Conservation (phyloP, 2,797 vertebrate genomes). For the Acrossocheilus wenchowensis region DNA sequence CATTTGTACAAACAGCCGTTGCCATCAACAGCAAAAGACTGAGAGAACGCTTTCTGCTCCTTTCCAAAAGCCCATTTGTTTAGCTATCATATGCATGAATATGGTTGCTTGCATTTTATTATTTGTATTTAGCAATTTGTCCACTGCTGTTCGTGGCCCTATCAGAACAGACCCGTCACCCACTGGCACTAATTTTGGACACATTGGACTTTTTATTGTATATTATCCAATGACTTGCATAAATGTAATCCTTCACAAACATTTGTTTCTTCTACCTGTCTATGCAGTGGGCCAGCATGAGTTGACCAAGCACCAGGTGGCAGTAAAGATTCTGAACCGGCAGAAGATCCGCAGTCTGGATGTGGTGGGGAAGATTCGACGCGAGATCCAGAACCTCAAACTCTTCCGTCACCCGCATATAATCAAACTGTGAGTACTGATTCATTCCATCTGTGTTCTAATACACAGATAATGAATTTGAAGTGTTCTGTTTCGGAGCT, state of each 20-base stretch:
- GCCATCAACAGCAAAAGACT: not conserved
- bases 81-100: not conserved
- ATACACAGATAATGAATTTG: not conserved
- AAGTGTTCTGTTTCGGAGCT: not conserved
- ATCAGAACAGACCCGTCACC: not conserved
- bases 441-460: not conserved
- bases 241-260: not conserved
- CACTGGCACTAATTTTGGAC: not conserved
- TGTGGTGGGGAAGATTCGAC: slow-evolving; percentile 96
- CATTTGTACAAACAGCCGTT: not conserved
- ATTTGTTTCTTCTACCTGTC: slow-evolving; percentile 35
- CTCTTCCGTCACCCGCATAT: slow-evolving; percentile 99
- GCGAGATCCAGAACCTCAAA: slow-evolving; percentile 99
- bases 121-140: not conserved
- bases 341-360: slow-evolving; percentile 99
- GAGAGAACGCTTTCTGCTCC: not conserved
- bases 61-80: not conserved
- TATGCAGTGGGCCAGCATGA: slow-evolving; percentile 94
- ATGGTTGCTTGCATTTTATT: not conserved
- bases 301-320: slow-evolving; percentile 97
- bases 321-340: slow-evolving; percentile 97
- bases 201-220: not conserved
- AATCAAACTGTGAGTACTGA: slow-evolving; percentile 94
- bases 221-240: not conserved
- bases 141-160: not conserved